These are phyloP conservation scores for Hippocampus mohnikei DNA, from an alignment of 2,113 vertebrate genomes.

Conservation along the genomic window DNA sequence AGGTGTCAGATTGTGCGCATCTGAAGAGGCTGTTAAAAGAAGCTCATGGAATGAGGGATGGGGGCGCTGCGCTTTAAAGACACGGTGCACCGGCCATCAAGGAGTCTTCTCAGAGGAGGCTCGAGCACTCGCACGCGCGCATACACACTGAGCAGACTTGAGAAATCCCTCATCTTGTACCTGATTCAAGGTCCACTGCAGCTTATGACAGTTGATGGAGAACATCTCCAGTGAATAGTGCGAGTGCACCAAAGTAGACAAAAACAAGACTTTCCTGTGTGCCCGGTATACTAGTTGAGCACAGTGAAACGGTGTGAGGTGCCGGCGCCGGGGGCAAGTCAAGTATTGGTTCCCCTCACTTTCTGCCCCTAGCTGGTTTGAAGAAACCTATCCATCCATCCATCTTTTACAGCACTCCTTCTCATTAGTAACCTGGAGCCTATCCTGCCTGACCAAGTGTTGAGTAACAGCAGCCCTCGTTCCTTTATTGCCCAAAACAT, in stretches of 20 bases:
- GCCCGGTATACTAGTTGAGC: not conserved
- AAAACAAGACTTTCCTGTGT: not conserved
- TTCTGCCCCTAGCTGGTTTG: not conserved
- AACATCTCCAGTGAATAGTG: constrained; percentile 58
- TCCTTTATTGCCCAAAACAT: too few species aligned
- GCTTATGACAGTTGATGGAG: constrained; percentile 72
- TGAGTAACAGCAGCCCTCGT: too few species aligned
- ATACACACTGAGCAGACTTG: constrained; percentile 27
- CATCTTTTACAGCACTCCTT: too few species aligned
- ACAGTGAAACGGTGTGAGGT: not conserved
- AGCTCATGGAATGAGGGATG: not conserved
- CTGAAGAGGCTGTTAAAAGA: constrained; percentile 21
- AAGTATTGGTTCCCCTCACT: not conserved
- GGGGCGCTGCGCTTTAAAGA: constrained; percentile 42
- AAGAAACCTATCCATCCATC: not conserved
- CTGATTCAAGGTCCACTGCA: constrained; percentile 72
- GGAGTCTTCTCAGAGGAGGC: constrained; percentile 62
- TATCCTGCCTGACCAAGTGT: too few species aligned
- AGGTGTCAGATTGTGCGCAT: constrained; percentile 33
- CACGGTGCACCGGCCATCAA: constrained; percentile 52
- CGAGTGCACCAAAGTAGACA: constrained; percentile 11
- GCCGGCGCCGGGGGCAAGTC: not conserved
- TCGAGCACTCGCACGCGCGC: constrained; percentile 37
- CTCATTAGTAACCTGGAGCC: too few species aligned
- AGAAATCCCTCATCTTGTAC: constrained; percentile 71